Base-by-base conservation (phyloP, 2,797 vertebrate species). In the Sebastes steindachneri region DNA sequence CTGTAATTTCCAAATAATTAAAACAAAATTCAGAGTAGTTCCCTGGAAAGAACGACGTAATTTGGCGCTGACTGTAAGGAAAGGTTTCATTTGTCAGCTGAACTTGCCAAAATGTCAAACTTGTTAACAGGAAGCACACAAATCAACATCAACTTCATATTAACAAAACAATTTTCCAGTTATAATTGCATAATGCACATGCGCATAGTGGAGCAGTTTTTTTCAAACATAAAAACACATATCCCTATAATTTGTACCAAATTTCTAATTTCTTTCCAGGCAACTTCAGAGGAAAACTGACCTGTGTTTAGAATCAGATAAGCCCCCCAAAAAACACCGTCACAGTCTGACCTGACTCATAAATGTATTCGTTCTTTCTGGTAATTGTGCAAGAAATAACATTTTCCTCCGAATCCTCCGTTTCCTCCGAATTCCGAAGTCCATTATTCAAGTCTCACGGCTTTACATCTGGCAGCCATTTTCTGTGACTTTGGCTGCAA, bases 361-460 rank as follows among this genome's bases (percentile, higher is more conserved):
- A 7, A 68, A 86, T 29, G 0, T 23, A 33, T 23, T 1, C 23
- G 1, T 15, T 53, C 10, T 1, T 28, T 14, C 25, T 48, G 6
- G 54, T 25, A 45, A 19, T 65, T 69, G 28, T 21, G 53, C 60
- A 69, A 66, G 21, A 76, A 8, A 48, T 19, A 21, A 28, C 19
- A 1, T 35, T 23, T 23, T 26, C 6, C 12, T 58, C 9, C n/a
- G 7, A 29, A 6, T 1, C 35, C 10, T 35, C 0, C 35, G 0
- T 35, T 35, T 35, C 33, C 10, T 35, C 35, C 4, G 11, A 12
- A 37, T 37, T 37, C 11, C 35, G 0, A 12, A 37, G 35, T 9
- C 1, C 6, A 8, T 79, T 1, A 9, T 53, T 11, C 9, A 41
- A 41, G 9, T 15, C 6, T 53, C 31, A 35, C 28, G 1, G 3